These are phyloP conservation scores for Andrena marginata DNA, from an alignment of 2,888 invertebrate genomes.

Conservation along the genomic window DNA sequence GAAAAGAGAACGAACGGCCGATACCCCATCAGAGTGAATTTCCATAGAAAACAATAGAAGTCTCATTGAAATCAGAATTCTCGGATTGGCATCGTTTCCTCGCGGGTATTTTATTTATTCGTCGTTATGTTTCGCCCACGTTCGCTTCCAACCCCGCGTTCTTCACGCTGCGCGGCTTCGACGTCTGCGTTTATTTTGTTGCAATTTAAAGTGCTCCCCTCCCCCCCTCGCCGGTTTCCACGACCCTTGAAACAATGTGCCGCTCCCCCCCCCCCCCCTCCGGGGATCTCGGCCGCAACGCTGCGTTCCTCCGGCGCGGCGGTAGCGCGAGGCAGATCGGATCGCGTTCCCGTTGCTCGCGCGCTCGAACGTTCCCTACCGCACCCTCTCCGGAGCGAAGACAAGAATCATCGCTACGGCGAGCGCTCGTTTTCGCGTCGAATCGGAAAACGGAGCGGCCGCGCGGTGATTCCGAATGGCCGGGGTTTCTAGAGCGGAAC, in stretches of 20 bases:
- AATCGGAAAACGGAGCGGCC: slow-evolving; percentile 18
- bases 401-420: neutral
- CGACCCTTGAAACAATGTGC: neutral
- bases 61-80: too few species aligned
- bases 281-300: neutral
- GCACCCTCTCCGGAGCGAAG: neutral
- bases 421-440: neutral
- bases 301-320: neutral
- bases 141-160: slow-evolving; percentile 48
- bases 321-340: neutral
- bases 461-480: slow-evolving; percentile 19
- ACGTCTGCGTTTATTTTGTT: slow-evolving; percentile 67
- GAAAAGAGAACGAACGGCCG: too few species aligned
- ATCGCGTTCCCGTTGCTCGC: neutral
- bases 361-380: neutral
- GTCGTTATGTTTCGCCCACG: slow-evolving; percentile 79
- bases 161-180: slow-evolving; percentile 24
- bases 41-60: too few species aligned
- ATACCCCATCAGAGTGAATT: too few species aligned
- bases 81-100: slow-evolving; percentile 29
- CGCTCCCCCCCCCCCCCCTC: neutral
- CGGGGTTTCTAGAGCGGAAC: slow-evolving; percentile 51
- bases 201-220: slow-evolving; percentile 44
- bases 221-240: neutral
- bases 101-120: slow-evolving; percentile 82